Base-by-base conservation (phyloP, 2,797 vertebrate genomes). In the Halcyon chelicuti region DNA sequence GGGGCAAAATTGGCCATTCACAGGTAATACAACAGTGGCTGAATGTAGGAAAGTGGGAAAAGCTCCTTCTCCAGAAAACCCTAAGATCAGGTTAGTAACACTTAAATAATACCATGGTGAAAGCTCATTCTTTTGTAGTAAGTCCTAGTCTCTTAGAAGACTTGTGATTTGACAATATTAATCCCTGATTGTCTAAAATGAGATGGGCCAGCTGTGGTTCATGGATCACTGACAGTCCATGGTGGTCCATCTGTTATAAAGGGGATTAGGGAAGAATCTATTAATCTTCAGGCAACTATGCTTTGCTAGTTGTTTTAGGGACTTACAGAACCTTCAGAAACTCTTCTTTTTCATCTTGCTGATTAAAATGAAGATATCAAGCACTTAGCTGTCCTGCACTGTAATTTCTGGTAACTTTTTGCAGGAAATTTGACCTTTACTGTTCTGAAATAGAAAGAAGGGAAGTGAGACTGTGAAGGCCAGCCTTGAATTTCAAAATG, bases 301-400 rank as follows among this genome's bases (percentile, higher is more conserved):
- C 26, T 70, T 94, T 70, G 15, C 52, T 83, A 33, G 39, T 93
- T 87, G 55, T 85, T 92, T 85, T 73, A 72, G 65, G 37, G 61
- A 54, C 37, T 79, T 86, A 12, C 1, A 67, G 39, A 82, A 63
- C 31, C n/a, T 87, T 89, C 75, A 85, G 33, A 87, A 86, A 46
- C 3, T 1, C 33, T 73, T 79, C 2, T 61, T 90, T 89, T 88
- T 86, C 44, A 51, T 68, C 54, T 68, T 71, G 21, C 12, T 0
- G 1, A 13, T 68, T 26, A 62, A 86, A 96, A 93, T 82, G 52
- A 89, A 77, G 52, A 51, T 54, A 82, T 74, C 44, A 80, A 85
- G 29, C 8, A 23, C 17, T 54, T 86, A 19, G 6, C 42, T 91
- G 46, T 75, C n/a, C 54, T 82, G 28, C 4, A 5, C 17, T 44